Conservation (phyloP, 1,140 invertebrate species). For the Subanguina moxae region DNA sequence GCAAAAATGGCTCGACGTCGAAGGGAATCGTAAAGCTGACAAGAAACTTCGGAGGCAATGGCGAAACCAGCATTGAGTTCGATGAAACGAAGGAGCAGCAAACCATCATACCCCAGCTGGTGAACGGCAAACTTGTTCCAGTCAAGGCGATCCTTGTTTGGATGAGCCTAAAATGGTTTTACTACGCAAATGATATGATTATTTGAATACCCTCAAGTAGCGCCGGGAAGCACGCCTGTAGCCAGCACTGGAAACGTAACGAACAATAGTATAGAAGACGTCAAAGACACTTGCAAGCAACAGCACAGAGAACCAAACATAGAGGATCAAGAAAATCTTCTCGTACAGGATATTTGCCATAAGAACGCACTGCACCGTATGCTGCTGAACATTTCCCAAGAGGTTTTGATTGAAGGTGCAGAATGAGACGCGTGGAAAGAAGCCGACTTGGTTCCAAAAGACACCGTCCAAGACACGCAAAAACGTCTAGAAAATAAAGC, state of each 20-base stretch:
- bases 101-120: conserved; percentile 2
- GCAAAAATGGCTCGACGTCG: no score
- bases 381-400: background rate
- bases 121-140: background rate
- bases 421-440: conserved; percentile 7
- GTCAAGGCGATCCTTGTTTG: background rate
- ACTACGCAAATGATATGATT: no score
- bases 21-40: background rate
- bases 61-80: background rate
- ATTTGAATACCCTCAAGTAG: background rate
- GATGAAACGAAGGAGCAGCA: conserved; percentile 6
- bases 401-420: background rate
- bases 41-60: conserved; percentile 3
- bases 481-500: background rate
- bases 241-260: background rate
- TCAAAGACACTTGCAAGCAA: background rate
- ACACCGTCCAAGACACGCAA: background rate
- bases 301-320: conserved; percentile 3
- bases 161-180: conserved; percentile 3
- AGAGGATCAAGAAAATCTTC: background rate
- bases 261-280: conserved; percentile 3
- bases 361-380: background rate
- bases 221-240: background rate
- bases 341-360: conserved; percentile 6
- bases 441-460: background rate